Evolutionary conservation across 2,888 invertebrate genomes (phyloP).

Genomic region (Linnaemya vulpina): DNA sequence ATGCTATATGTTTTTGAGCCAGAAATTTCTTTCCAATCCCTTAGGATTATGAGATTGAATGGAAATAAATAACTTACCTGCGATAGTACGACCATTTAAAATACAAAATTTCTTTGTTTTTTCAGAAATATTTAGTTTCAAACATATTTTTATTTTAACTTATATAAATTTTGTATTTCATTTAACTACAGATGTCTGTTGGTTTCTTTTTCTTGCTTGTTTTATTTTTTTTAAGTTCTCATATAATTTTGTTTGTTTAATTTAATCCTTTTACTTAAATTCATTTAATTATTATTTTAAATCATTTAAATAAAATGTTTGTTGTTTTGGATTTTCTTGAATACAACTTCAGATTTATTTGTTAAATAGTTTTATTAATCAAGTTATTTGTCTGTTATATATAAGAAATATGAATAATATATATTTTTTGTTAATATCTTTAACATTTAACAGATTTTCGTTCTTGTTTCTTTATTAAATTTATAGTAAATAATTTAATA

Average conservation of each 20-base stretch:
- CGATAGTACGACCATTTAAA: slow-evolving; percentile 29
- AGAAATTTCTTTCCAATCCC: no score
- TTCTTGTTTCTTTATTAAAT: slow-evolving; percentile 51
- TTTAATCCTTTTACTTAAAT: slow-evolving; percentile 62
- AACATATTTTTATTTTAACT: slow-evolving; percentile 81
- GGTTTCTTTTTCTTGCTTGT: slow-evolving; percentile 68
- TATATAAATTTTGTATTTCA: slow-evolving; percentile 79
- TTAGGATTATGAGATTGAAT: no score
- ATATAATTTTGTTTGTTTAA: slow-evolving; percentile 58
- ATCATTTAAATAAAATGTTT: slow-evolving; percentile 69
- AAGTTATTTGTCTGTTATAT: slow-evolving; percentile 51
- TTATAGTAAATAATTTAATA: slow-evolving; percentile 58
- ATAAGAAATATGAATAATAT: slow-evolving; percentile 70
- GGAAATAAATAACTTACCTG: slow-evolving; percentile 36
- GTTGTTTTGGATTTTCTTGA: slow-evolving; percentile 41
- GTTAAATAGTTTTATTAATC: slow-evolving; percentile 23
- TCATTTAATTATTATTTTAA: slow-evolving; percentile 66
- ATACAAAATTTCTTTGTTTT: slow-evolving; percentile 48
- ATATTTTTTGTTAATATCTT: slow-evolving; percentile 52
- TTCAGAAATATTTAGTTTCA: slow-evolving; percentile 76
- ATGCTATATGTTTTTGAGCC: background rate
- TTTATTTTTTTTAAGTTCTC: slow-evolving; percentile 58
- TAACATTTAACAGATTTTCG: slow-evolving; percentile 70
- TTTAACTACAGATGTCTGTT: slow-evolving; percentile 79
- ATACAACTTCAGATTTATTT: slow-evolving; percentile 55